Conservation (phyloP, 2,797 vertebrate genomes). For the Phataginus tricuspis region DNA sequence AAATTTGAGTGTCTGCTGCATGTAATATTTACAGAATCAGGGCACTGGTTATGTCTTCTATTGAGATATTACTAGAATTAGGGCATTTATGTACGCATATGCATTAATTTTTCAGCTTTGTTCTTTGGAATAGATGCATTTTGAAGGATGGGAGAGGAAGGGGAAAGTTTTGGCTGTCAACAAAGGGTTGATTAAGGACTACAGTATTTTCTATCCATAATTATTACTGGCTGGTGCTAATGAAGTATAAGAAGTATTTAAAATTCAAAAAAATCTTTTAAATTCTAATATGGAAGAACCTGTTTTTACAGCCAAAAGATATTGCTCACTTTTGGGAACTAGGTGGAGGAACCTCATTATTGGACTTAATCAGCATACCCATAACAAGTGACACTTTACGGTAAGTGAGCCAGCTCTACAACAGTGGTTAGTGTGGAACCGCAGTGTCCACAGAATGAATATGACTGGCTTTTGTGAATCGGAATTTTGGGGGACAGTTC, state of each 20-base stretch:
- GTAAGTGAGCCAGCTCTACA: constrained; percentile 81
- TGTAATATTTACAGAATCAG: constrained; percentile 9
- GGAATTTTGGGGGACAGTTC: background rate
- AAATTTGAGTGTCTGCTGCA: background rate
- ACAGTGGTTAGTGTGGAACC: background rate
- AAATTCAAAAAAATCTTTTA: background rate
- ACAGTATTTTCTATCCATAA: background rate
- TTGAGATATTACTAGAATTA: background rate
- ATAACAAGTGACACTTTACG: constrained; percentile 89
- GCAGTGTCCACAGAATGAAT: background rate
- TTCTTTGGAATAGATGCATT: background rate
- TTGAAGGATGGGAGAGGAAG: background rate
- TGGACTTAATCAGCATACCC: constrained; percentile 94
- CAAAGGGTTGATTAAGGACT: constrained; percentile 5
- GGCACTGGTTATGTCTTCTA: background rate
- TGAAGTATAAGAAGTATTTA: constrained; percentile 33
- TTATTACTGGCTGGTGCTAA: constrained; percentile 20
- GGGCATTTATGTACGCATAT: background rate
- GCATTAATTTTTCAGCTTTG: background rate
- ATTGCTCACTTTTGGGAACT: constrained; percentile 97
- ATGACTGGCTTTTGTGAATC: background rate
- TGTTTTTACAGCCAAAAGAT: constrained; percentile 92
- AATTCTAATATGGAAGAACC: background rate
- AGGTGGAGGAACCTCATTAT: constrained; percentile 94
- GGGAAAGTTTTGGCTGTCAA: background rate